Evolutionary conservation across 1,140 invertebrate species (phyloP).

Genomic region (Lepidurus couesii): DNA sequence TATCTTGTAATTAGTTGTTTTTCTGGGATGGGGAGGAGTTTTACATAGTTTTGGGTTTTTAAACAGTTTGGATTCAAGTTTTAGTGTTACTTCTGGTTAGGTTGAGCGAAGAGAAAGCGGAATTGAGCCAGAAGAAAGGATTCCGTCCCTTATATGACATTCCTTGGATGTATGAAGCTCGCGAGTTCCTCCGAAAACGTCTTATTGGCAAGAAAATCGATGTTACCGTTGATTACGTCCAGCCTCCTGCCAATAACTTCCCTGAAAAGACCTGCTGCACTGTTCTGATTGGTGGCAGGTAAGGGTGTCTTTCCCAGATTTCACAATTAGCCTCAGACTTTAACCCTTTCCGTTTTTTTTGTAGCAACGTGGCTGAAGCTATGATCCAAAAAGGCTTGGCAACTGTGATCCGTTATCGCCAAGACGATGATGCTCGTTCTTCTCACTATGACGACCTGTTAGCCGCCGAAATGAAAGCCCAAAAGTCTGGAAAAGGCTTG

Average conservation of each 20-base stretch:
- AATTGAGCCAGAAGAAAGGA: conserved; percentile 49
- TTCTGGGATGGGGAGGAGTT: too few species aligned
- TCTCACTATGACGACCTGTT: conserved; percentile 89
- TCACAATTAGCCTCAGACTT: background rate
- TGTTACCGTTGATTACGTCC: conserved; percentile 91
- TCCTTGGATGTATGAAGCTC: conserved; percentile 95
- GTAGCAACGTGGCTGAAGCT: conserved; percentile 81
- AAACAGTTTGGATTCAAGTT: background rate
- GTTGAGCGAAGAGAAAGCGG: conserved; percentile 23
- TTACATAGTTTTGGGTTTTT: background rate
- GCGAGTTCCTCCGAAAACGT: conserved; percentile 94
- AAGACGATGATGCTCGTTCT: conserved; percentile 93
- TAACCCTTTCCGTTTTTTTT: background rate
- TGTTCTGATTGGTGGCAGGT: conserved; percentile 73
- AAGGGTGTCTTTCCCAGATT: conserved; percentile 44
- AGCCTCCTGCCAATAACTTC: conserved; percentile 84
- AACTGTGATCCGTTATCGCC: conserved; percentile 83
- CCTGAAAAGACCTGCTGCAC: conserved; percentile 95
- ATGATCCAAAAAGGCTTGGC: conserved; percentile 87
- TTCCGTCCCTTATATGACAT: conserved; percentile 91
- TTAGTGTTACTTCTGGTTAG: background rate
- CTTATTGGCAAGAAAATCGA: conserved; percentile 92
- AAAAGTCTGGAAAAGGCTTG: conserved; percentile 74
- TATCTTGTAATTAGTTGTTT: background rate
- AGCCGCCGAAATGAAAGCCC: conserved; percentile 86